Evolutionary conservation across 2,113 vertebrate species (phyloP), one percentile per base, ranked within the genome.

Genomic region (Nipponia nippon): DNA sequence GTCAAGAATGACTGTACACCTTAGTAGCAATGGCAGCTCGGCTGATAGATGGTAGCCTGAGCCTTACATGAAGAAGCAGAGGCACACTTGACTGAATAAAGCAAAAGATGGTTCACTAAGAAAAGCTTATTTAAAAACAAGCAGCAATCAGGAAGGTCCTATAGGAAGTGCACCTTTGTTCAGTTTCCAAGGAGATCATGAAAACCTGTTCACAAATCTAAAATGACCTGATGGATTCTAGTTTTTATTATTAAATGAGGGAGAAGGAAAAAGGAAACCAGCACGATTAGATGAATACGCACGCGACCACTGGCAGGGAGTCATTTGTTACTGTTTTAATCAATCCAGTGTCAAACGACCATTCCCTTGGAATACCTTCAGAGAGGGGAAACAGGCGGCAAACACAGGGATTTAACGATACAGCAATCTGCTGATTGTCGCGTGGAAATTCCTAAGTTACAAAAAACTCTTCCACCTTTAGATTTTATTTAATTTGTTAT

Each of bases 401-500:
- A 84, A 76, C 11, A 16, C 32, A 10, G 40, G 62, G 81, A 89
- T 82, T 81, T 84, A 70, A 94, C 34, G 5, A 77, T 34, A 47
- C 59, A 75, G 90, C 70, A 78, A 59, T 69, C 76, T 89, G 84
- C 94, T 67, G 87, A 88, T 40, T 72, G 84, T 69, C 36, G 27
- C 78, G 71, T 94, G 81, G 96, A 97, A 97, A 97, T 87, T 96
- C 87, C 27, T 90, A 97, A 97, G 84, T 61, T 76, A 91, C 59
- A 93, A 62, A 93, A 62, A 96, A 96, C 42, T 79, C 95, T 90
- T 95, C 96, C 82, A 96, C 91, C 97, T 97, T 97, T 95, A 96
- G 96, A 81, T 96, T 97, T 97, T 91, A 97, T 96, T 97, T 92
- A 90, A 89, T 96, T 96, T 97, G 97, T 97, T 97, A 97, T 98